phyloP scores from a whole-genome alignment of 2,113 vertebrate species.

The Sander vitreus region DNA sequence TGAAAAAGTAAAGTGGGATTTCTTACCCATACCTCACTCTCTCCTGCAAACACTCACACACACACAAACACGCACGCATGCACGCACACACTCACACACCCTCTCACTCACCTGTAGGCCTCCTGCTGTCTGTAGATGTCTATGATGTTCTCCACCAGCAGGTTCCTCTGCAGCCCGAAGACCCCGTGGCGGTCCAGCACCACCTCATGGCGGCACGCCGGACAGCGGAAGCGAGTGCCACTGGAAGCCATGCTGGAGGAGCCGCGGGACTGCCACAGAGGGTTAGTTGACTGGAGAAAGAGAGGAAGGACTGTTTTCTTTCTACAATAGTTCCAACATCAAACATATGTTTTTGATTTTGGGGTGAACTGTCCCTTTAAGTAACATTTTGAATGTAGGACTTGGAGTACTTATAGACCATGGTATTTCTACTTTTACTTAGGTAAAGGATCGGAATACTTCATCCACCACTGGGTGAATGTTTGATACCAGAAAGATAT shows the following conservation, averaged over 20 bases:
- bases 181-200: slow-evolving; percentile 91
- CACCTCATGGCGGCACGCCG: slow-evolving; percentile 92
- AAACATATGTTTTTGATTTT: too few relatives aligned
- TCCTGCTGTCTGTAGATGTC: slow-evolving; percentile 93
- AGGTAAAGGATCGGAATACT: not conserved
- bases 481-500: too few relatives aligned
- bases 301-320: too few relatives aligned
- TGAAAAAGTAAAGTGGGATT: too few relatives aligned
- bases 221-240: slow-evolving; percentile 91
- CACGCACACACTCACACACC: not conserved
- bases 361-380: not conserved
- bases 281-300: slow-evolving; percentile 86
- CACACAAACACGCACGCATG: too few relatives aligned
- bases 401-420: not conserved
- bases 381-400: not conserved
- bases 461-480: too few relatives aligned
- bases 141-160: slow-evolving; percentile 94
- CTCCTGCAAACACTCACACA: too few relatives aligned
- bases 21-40: too few relatives aligned
- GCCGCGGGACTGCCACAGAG: slow-evolving; percentile 89
- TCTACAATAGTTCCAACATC: too few relatives aligned
- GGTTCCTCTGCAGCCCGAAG: slow-evolving; percentile 91
- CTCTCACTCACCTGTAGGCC: slow-evolving; percentile 83
- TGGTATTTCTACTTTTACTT: not conserved
- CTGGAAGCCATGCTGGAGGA: slow-evolving; percentile 83